Evolutionary conservation across 2,113 vertebrate genomes (phyloP).

Genomic region (Gambusia holbrooki): DNA sequence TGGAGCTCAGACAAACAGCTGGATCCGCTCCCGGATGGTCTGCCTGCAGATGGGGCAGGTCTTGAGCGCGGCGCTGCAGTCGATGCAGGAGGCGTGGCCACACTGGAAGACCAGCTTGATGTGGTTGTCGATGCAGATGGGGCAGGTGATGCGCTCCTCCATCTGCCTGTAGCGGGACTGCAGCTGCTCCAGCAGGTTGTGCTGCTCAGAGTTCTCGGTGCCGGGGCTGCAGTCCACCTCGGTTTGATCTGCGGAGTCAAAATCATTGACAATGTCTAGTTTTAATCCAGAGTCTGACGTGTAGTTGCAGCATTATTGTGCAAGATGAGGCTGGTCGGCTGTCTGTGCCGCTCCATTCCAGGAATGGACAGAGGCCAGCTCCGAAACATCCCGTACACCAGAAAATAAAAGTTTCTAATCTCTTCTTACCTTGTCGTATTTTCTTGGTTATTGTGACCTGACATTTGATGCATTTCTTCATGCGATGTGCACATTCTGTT

Average conservation of each 20-base stretch:
- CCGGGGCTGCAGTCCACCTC: slow-evolving; percentile 88
- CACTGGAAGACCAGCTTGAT: slow-evolving; percentile 99
- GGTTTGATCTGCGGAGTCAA: slow-evolving; percentile 84
- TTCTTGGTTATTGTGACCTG: slow-evolving; percentile 96
- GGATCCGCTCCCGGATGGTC: slow-evolving; percentile 94
- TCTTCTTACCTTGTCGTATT: slow-evolving; percentile 88
- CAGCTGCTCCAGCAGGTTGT: slow-evolving; percentile 96
- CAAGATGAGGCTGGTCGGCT: slow-evolving; percentile 7
- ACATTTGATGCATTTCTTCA: slow-evolving; percentile 99
- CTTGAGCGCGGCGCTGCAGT: slow-evolving; percentile 90
- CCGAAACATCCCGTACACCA: background rate
- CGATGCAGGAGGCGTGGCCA: slow-evolving; percentile 93
- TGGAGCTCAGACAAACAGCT: slow-evolving; percentile 87
- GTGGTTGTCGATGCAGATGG: slow-evolving; percentile 98
- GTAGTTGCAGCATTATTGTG: slow-evolving; percentile 9
- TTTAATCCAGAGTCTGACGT: slow-evolving; percentile 9
- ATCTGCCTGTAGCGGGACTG: slow-evolving; percentile 97
- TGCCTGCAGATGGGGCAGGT: slow-evolving; percentile 97
- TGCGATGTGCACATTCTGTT: slow-evolving; percentile 93
- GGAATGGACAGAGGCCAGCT: background rate
- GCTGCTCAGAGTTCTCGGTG: slow-evolving; percentile 85
- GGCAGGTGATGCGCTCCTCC: slow-evolving; percentile 99
- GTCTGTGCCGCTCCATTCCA: background rate
- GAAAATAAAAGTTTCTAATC: background rate
- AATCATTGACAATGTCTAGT: background rate